Evolutionary conservation across 2,113 vertebrate genomes (phyloP).

Genomic region (Marcusenius ussheri): DNA sequence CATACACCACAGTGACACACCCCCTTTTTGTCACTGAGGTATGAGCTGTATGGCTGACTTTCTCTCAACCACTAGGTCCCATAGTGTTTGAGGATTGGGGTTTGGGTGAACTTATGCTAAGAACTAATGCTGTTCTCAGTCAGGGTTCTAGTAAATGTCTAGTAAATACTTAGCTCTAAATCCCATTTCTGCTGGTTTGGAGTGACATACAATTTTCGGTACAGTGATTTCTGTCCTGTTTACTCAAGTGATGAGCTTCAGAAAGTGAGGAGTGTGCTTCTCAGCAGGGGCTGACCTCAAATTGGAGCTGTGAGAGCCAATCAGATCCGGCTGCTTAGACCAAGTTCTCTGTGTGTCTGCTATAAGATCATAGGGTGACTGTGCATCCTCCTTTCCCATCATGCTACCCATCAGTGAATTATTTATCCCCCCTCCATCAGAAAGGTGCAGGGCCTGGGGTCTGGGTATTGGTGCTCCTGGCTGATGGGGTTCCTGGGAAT

Average conservation of each 20-base stretch:
- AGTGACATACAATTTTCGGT: not conserved
- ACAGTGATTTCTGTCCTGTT: not conserved
- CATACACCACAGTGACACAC: not conserved
- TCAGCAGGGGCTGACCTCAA: not conserved
- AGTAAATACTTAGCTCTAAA: not conserved
- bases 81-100: not conserved
- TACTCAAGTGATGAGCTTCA: not conserved
- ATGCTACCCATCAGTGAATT: not conserved
- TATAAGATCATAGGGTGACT: not conserved
- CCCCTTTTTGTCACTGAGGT: not conserved
- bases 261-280: not conserved
- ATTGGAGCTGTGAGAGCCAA: not conserved
- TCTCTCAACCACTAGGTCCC: not conserved
- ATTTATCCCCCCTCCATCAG: not conserved
- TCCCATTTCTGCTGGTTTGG: not conserved
- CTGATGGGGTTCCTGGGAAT: not conserved
- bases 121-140: not conserved
- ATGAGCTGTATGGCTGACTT: not conserved
- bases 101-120: not conserved
- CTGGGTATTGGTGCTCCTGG: not conserved
- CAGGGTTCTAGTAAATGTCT: not conserved
- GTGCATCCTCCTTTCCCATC: not conserved
- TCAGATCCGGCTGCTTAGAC: not conserved
- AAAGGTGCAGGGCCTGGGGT: not conserved
- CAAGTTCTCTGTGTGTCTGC: not conserved